Evolutionary conservation across 1,140 invertebrate genomes (phyloP).

Genomic region (Sycophaga agraensis): DNA sequence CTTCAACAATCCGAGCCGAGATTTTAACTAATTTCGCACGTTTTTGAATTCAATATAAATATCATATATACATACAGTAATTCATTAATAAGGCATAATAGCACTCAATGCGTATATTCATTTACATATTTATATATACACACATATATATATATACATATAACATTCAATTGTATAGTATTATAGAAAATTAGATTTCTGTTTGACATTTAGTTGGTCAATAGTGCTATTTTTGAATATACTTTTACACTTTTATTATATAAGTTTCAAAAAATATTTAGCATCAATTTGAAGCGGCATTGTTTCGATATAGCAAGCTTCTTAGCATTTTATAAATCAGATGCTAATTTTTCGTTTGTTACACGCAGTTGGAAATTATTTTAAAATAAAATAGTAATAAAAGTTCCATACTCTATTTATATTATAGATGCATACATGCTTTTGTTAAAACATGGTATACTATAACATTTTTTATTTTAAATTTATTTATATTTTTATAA

Average conservation of each 20-base stretch:
- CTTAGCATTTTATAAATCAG: slow-evolving; percentile 20
- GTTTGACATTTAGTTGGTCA: background rate
- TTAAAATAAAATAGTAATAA: too few relatives aligned
- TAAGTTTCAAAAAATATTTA: background rate
- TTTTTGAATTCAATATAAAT: slow-evolving; percentile 19
- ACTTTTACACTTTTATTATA: background rate
- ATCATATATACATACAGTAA: slow-evolving; percentile 7
- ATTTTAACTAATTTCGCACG: slow-evolving; percentile 29
- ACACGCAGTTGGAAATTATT: slow-evolving; percentile 20
- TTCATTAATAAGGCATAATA: too few relatives aligned
- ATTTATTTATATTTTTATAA: too few relatives aligned
- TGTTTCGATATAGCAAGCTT: slow-evolving; percentile 17
- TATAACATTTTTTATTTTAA: too few relatives aligned
- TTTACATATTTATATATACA: background rate
- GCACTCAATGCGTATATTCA: background rate
- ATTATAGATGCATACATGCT: too few relatives aligned
- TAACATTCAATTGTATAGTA: background rate
- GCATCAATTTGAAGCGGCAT: background rate
- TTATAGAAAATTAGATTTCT: background rate
- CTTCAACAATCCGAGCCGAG: background rate
- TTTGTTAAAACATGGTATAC: too few relatives aligned
- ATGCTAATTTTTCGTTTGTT: slow-evolving; percentile 2
- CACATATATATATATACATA: too few relatives aligned
- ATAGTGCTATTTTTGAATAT: background rate
- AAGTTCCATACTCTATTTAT: too few relatives aligned